Evolutionary conservation across 2,113 vertebrate species (phyloP).

Genomic region (Callaeas wilsoni): DNA sequence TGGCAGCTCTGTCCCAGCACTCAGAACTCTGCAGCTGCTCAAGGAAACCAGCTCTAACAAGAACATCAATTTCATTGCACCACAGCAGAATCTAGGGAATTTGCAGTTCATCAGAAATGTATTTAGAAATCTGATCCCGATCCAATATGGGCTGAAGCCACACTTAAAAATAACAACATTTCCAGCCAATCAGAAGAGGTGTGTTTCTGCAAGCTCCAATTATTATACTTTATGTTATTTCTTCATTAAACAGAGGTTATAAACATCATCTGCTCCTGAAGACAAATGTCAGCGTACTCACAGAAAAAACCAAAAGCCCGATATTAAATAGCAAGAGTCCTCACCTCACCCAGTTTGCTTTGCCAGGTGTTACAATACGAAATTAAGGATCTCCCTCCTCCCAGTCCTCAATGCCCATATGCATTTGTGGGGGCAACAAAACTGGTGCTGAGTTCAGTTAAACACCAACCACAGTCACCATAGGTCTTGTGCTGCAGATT

Average conservation of each 20-base stretch:
- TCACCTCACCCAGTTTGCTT: not conserved
- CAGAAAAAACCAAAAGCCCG: not conserved
- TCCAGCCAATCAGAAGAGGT: not conserved
- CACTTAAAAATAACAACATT: not conserved
- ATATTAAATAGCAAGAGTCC: not conserved
- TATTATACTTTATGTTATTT: not conserved
- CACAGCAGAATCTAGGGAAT: not conserved
- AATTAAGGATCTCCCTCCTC: not conserved
- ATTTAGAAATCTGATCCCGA: constrained; percentile 1
- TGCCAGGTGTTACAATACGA: not conserved
- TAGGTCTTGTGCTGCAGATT: not conserved
- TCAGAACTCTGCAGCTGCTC: not conserved
- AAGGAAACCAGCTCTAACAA: not conserved
- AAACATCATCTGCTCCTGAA: not conserved
- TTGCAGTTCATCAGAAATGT: constrained; percentile 9
- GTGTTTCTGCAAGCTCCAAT: not conserved
- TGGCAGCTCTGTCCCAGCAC: not conserved
- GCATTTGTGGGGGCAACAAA: not conserved
- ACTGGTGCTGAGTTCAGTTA: not conserved
- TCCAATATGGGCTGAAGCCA: not conserved
- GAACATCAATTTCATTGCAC: not conserved
- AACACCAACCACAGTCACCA: not conserved
- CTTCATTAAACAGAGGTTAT: not conserved
- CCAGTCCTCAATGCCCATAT: not conserved
- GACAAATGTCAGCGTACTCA: not conserved